Conservation (phyloP, 92 coral and sea anemone genomes). For the Meandrina meandrites region DNA sequence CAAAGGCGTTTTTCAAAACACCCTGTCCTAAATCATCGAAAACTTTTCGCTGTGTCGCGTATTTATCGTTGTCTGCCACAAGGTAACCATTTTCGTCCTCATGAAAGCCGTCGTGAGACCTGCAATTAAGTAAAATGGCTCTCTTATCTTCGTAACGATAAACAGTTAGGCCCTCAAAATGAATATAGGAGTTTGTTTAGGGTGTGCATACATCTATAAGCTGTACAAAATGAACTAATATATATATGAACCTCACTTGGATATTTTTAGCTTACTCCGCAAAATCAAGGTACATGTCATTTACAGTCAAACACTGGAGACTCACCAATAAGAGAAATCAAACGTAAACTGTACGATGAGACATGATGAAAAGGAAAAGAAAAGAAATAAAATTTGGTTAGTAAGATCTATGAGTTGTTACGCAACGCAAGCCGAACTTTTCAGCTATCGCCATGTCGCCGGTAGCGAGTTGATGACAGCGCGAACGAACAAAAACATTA, state of each 20-base stretch:
- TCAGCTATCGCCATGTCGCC: constrained; percentile 9
- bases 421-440: constrained; percentile 2
- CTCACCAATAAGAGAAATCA: constrained; percentile 99
- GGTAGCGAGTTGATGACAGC: constrained; percentile 26
- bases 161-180: constrained; percentile 5
- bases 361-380: constrained; percentile 8
- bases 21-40: constrained; percentile 97
- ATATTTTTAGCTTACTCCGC: not conserved
- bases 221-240: not conserved
- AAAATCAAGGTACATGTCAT: constrained; percentile 4
- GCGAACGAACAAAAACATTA: constrained; percentile 1
- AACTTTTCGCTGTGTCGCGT: constrained; percentile 90
- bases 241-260: not conserved
- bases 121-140: constrained; percentile 27
- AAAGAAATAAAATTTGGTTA: constrained; percentile 25
- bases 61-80: constrained; percentile 52
- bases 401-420: not conserved
- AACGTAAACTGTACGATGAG: constrained; percentile 77
- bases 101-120: constrained; percentile 95
- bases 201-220: not conserved
- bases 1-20: constrained; percentile 93
- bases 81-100: constrained; percentile 82
- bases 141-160: constrained; percentile 16
- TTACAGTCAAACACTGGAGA: constrained; percentile 16
- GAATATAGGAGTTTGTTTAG: constrained; percentile 21